Evolutionary conservation across 2,797 vertebrate species (phyloP).

Genomic region (Dermochelys coriacea): DNA sequence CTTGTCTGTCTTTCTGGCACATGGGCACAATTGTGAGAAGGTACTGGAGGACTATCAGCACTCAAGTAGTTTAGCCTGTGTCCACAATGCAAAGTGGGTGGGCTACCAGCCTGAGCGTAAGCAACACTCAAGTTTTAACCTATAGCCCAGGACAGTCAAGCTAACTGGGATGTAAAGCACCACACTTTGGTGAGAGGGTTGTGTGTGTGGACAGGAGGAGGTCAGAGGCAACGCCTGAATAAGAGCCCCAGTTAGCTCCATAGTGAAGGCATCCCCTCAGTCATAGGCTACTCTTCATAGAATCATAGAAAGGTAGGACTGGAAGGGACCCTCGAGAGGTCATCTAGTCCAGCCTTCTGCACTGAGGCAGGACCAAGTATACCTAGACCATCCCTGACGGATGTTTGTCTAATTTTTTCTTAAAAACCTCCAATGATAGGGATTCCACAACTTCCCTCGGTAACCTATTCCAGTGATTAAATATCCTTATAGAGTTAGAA

Average conservation of each 20-base stretch:
- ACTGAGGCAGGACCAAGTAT: neutral
- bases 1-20: neutral
- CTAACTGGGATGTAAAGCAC: neutral
- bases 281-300: neutral
- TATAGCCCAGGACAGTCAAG: neutral
- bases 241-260: rapidly evolving
- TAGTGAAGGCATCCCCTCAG: rapidly evolving
- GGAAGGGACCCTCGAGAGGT: neutral
- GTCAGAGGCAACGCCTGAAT: neutral
- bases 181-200: too few relatives aligned
- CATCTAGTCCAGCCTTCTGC: neutral
- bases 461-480: neutral
- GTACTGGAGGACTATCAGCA: neutral
- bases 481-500: neutral
- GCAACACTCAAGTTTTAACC: too few relatives aligned
- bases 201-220: neutral
- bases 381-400: neutral
- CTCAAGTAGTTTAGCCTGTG: neutral
- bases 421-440: neutral
- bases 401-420: too few relatives aligned
- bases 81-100: too few relatives aligned
- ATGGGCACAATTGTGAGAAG: too few relatives aligned
- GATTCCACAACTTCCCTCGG: neutral
- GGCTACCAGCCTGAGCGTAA: too few relatives aligned
- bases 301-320: neutral